Conservation (phyloP, 1,140 invertebrate genomes). For the Ceratina calcarata region DNA sequence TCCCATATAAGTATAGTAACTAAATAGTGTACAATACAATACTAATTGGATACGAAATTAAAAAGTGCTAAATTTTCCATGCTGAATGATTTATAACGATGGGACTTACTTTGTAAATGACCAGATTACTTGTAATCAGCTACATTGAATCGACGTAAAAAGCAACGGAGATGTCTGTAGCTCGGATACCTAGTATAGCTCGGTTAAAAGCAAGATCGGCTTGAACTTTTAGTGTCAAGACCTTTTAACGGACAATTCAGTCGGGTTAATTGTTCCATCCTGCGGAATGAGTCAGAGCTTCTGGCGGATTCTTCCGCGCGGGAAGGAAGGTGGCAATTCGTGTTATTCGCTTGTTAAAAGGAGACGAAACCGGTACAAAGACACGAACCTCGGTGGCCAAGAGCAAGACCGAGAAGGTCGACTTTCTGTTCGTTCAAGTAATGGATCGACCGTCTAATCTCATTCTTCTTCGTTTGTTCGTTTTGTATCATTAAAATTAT, state of each 20-base stretch:
- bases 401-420: background rate
- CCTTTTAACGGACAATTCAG: conserved; percentile 68
- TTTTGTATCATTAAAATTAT: conserved; percentile 14
- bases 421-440: conserved; percentile 49
- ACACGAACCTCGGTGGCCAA: background rate
- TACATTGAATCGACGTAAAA: background rate
- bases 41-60: too few species aligned
- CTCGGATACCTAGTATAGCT: background rate
- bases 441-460: conserved; percentile 44
- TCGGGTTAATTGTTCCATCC: conserved; percentile 71
- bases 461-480: conserved; percentile 23
- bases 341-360: conserved; percentile 16
- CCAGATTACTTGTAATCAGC: background rate
- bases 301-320: conserved; percentile 33
- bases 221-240: conserved; percentile 64
- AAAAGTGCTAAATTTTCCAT: too few species aligned
- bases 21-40: too few species aligned
- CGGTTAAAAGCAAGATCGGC: conserved; percentile 48
- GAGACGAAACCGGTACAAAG: background rate
- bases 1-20: too few species aligned
- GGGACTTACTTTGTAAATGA: background rate
- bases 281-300: conserved; percentile 64
- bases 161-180: background rate
- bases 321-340: conserved; percentile 33
- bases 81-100: too few species aligned